Evolutionary conservation across 2,888 invertebrate species (phyloP).

Genomic region (Sialis lutaria): DNA sequence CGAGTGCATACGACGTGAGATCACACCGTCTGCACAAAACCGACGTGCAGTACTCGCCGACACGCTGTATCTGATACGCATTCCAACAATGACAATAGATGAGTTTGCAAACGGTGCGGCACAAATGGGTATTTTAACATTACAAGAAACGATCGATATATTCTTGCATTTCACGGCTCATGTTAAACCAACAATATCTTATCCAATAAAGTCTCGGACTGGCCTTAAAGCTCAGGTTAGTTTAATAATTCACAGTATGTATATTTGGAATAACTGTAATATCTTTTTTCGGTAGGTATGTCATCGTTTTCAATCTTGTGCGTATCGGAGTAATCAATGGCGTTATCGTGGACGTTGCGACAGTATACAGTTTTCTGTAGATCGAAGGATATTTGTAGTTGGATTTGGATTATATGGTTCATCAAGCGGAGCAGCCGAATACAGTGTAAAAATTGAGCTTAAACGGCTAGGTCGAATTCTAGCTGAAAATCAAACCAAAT

Average conservation of each 20-base stretch:
- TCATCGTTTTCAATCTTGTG: constrained; percentile 90
- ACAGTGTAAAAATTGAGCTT: constrained; percentile 84
- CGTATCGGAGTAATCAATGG: constrained; percentile 95
- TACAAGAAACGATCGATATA: constrained; percentile 86
- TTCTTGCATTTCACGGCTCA: constrained; percentile 89
- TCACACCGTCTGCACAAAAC: constrained; percentile 67
- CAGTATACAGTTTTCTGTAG: constrained; percentile 92
- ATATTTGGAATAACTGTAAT: neutral
- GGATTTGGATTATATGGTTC: constrained; percentile 94
- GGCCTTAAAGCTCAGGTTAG: constrained; percentile 76
- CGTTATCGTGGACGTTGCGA: constrained; percentile 91
- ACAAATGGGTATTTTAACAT: constrained; percentile 78
- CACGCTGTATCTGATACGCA: constrained; percentile 73
- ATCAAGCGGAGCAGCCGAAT: constrained; percentile 89
- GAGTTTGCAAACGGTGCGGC: constrained; percentile 92
- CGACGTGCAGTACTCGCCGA: constrained; percentile 55
- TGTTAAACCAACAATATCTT: constrained; percentile 66
- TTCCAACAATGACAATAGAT: constrained; percentile 86
- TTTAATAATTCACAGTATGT: neutral
- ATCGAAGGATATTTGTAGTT: constrained; percentile 87
- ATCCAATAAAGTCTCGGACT: constrained; percentile 64
- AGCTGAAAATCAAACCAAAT: constrained; percentile 83
- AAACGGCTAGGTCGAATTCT: constrained; percentile 76
- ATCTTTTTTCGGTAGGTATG: constrained; percentile 45
- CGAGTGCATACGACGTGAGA: constrained; percentile 70